Conservation (phyloP, 1,140 invertebrate species). For the Leguminivora glycinivorella region DNA sequence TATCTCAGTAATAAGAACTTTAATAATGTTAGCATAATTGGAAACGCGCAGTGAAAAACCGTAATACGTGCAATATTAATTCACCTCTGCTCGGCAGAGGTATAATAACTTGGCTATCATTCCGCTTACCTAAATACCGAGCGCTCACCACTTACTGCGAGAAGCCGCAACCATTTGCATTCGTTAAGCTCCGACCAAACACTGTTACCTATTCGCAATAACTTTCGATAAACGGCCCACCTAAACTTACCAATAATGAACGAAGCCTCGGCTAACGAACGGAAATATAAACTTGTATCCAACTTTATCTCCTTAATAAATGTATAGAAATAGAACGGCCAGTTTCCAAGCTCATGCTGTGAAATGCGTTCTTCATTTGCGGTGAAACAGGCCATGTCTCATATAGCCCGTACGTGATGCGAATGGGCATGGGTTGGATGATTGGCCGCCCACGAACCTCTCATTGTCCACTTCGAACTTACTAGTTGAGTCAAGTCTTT, state of each 20-base stretch:
- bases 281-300: constrained; percentile 38
- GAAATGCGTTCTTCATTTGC: constrained; percentile 41
- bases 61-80: background rate
- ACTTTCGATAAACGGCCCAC: background rate
- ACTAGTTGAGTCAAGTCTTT: constrained; percentile 9
- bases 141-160: constrained; percentile 20
- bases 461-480: constrained; percentile 32
- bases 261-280: constrained; percentile 21
- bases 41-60: background rate
- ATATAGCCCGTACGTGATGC: constrained; percentile 48
- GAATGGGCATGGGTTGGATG: constrained; percentile 36
- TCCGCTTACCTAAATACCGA: constrained; percentile 23
- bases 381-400: constrained; percentile 45
- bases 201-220: constrained; percentile 23
- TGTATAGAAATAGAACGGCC: constrained; percentile 16
- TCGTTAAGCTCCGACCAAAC: constrained; percentile 32
- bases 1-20: background rate
- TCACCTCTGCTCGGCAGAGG: background rate
- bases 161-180: constrained; percentile 35
- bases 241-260: constrained; percentile 21
- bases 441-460: constrained; percentile 30
- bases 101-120: constrained; percentile 34
- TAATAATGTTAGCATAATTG: background rate
- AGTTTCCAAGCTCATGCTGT: constrained; percentile 20
- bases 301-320: constrained; percentile 35